A percentile compares a stretch with the other conserved stretches of the same genome.
These are phyloP conservation scores for Galeopsomyia nigrocyanea DNA, from an alignment of 2,888 invertebrate species.

Conservation along the genomic window DNA sequence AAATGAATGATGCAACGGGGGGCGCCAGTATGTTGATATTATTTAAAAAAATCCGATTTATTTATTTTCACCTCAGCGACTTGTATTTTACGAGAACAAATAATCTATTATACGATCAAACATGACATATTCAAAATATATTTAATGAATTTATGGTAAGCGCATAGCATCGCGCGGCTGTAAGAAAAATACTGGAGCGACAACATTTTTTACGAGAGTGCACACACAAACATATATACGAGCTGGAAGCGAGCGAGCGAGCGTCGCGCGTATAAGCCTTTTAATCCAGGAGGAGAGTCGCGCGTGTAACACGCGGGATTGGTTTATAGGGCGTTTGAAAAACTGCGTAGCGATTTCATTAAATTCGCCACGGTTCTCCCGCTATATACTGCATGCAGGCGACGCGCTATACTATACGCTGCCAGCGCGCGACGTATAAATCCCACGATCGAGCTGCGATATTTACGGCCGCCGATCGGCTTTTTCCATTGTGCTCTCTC, in stretches of 20 bases:
- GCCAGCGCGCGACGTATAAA: conserved; percentile 50
- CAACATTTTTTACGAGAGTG: conserved; percentile 29
- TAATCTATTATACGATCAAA: too few relatives aligned
- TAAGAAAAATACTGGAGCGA: conserved; percentile 4
- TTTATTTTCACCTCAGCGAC: too few relatives aligned
- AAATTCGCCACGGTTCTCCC: conserved; percentile 54
- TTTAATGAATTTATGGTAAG: too few relatives aligned
- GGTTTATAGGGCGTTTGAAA: conserved; percentile 50
- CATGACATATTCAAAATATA: too few relatives aligned
- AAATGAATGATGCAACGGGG: too few relatives aligned
- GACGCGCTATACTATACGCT: neutral
- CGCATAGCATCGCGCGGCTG: neutral
- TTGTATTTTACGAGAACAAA: too few relatives aligned
- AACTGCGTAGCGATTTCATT: conserved; percentile 56
- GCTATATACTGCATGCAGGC: conserved; percentile 47
- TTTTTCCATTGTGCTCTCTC: conserved; percentile 54
- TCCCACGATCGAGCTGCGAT: conserved; percentile 56
- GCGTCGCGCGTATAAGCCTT: conserved; percentile 9
- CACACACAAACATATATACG: too few relatives aligned
- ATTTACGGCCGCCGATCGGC: conserved; percentile 57
- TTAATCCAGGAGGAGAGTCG: conserved; percentile 51
- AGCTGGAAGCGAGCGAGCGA: too few relatives aligned
- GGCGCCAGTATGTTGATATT: too few relatives aligned
- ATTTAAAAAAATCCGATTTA: too few relatives aligned
- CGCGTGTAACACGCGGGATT: conserved; percentile 28